These are phyloP conservation scores for Euplagia quadripunctaria DNA, from an alignment of 2,888 invertebrate genomes.

Conservation along the genomic window DNA sequence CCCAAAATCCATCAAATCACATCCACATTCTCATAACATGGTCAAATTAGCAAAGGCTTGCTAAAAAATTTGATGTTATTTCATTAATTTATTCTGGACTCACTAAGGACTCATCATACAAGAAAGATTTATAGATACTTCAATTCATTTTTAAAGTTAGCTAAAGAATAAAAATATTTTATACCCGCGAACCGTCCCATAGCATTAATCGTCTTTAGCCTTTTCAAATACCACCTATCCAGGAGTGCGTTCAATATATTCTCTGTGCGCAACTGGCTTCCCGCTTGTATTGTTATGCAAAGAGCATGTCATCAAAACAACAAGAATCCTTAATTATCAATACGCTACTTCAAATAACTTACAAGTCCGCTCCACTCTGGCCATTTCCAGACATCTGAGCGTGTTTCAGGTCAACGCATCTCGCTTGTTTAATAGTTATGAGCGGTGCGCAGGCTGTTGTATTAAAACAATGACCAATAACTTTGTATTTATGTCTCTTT, in stretches of 20 bases:
- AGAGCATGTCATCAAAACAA: conserved; percentile 10
- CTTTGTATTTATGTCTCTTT: conserved; percentile 79
- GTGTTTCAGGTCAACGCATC: conserved; percentile 73
- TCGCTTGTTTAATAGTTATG: conserved; percentile 75
- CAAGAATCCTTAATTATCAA: conserved; percentile 16
- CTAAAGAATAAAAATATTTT: conserved; percentile 1
- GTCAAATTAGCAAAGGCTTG: not conserved
- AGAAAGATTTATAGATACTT: conserved; percentile 8
- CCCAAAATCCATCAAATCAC: not conserved
- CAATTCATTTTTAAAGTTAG: not conserved
- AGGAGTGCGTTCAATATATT: not conserved
- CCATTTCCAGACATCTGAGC: conserved; percentile 54
- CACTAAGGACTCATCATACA: not conserved
- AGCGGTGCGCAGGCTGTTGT: conserved; percentile 68
- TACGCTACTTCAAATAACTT: conserved; percentile 18
- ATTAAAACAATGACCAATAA: conserved; percentile 85
- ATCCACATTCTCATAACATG: not conserved
- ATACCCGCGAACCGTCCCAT: conserved; percentile 1
- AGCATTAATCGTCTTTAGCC: conserved; percentile 2
- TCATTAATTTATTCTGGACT: not conserved
- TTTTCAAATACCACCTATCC: conserved; percentile 10
- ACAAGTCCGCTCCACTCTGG: conserved; percentile 19
- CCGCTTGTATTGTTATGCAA: conserved; percentile 5
- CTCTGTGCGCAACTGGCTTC: conserved; percentile 3
- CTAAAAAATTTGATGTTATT: not conserved